phyloP scores from a whole-genome alignment of 2,888 invertebrate species.

The Meta bourneti region DNA sequence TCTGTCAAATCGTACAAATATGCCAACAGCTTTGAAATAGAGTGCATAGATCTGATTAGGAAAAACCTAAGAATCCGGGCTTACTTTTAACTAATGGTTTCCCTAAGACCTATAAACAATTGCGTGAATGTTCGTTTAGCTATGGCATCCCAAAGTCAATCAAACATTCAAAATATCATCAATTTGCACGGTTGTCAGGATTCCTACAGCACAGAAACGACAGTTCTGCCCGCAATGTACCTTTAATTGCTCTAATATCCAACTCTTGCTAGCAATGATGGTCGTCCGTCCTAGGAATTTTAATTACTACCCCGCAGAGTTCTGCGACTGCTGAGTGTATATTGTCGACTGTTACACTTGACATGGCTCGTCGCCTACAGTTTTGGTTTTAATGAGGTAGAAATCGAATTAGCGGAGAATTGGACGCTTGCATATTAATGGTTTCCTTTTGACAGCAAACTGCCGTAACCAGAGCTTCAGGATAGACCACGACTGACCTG shows the following conservation, averaged over 20 bases:
- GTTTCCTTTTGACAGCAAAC: background rate
- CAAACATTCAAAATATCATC: too few species aligned
- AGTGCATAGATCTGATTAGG: too few species aligned
- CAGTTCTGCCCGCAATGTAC: too few species aligned
- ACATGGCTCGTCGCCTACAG: background rate
- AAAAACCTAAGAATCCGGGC: too few species aligned
- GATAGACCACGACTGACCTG: background rate
- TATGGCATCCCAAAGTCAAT: too few species aligned
- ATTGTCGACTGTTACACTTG: background rate
- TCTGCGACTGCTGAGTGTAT: background rate
- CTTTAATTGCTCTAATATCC: background rate
- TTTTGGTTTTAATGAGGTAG: background rate
- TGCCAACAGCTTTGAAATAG: too few species aligned
- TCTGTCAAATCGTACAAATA: too few species aligned
- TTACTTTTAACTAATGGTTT: too few species aligned
- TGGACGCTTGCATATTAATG: background rate
- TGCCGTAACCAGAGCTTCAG: background rate
- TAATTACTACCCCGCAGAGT: background rate
- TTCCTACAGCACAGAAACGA: too few species aligned
- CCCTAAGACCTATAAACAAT: too few species aligned
- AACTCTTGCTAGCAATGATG: background rate
- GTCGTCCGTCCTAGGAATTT: background rate
- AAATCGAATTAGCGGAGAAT: background rate
- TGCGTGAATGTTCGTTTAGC: too few species aligned
- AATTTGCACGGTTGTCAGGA: too few species aligned